Conservation (phyloP, 2,113 vertebrate species). For the Malurus elegans region DNA sequence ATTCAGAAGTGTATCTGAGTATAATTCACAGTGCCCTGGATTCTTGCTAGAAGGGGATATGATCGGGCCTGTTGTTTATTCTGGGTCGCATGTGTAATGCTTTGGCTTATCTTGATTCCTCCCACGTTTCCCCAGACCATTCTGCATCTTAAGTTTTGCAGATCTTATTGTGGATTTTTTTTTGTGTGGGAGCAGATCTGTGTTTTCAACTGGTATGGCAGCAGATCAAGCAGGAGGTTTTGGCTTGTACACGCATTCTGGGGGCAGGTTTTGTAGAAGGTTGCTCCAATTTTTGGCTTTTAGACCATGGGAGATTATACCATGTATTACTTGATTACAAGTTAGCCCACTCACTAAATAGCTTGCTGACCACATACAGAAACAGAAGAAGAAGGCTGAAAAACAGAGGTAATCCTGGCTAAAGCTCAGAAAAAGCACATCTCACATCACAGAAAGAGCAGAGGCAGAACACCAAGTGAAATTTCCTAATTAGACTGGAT, state of each 20-base stretch:
- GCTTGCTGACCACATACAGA: slow-evolving; percentile 24
- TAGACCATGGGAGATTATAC: slow-evolving; percentile 33
- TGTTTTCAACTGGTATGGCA: slow-evolving; percentile 65
- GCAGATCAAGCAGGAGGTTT: slow-evolving; percentile 55
- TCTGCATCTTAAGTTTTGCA: slow-evolving; percentile 49
- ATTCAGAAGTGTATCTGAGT: neutral
- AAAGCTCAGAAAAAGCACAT: neutral
- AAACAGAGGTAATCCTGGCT: neutral
- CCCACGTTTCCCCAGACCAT: slow-evolving; percentile 49
- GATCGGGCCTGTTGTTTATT: slow-evolving; percentile 31
- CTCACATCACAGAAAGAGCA: neutral
- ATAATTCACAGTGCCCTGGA: neutral
- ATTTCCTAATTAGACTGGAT: neutral
- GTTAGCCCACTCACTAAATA: slow-evolving; percentile 58
- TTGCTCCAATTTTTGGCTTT: slow-evolving; percentile 30
- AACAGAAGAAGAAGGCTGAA: slow-evolving; percentile 29
- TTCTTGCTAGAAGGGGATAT: neutral
- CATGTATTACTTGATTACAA: slow-evolving; percentile 32
- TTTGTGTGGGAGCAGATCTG: slow-evolving; percentile 61
- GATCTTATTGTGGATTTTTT: slow-evolving; percentile 40
- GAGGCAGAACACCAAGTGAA: neutral
- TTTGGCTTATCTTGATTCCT: slow-evolving; percentile 54
- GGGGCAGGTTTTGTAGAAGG: slow-evolving; percentile 51
- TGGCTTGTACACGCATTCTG: slow-evolving; percentile 29
- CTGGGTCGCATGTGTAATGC: slow-evolving; percentile 34